These are phyloP conservation scores for Danio albolineatus DNA, from an alignment of 2,797 vertebrate genomes.

Conservation along the genomic window DNA sequence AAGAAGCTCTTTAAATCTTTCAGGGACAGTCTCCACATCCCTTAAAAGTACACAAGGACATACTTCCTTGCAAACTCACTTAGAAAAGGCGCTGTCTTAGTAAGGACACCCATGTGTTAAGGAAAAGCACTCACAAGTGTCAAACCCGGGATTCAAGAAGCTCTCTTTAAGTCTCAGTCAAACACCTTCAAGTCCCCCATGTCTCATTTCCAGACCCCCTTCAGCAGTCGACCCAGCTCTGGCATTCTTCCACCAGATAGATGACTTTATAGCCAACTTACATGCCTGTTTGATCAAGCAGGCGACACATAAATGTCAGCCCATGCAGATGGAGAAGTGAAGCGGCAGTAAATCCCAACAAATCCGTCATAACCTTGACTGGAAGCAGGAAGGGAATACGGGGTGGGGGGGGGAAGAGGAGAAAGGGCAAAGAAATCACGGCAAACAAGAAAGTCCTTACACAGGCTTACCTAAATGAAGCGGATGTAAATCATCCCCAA, in stretches of 20 bases:
- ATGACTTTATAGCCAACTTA: constrained; percentile 48
- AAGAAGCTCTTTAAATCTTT: constrained; percentile 6
- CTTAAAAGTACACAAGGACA: constrained; percentile 3
- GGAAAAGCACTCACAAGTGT: constrained; percentile 13
- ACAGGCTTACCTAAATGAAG: constrained; percentile 39
- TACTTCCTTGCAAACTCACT: background rate
- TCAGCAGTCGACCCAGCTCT: background rate
- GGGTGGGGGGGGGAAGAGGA: background rate
- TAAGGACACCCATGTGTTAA: constrained; percentile 11
- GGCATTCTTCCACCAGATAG: constrained; percentile 20
- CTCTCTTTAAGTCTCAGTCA: constrained; percentile 10
- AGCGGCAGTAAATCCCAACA: constrained; percentile 47
- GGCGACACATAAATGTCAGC: constrained; percentile 33
- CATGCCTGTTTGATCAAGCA: constrained; percentile 54
- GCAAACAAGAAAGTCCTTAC: constrained; percentile 21
- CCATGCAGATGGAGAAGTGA: constrained; percentile 27
- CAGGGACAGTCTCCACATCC: background rate
- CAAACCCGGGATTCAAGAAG: background rate
- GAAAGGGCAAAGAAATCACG: constrained; percentile 34
- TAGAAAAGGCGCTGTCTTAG: constrained; percentile 15
- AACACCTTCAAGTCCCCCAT: background rate
- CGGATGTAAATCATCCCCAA: constrained; percentile 56
- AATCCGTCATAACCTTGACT: constrained; percentile 39
- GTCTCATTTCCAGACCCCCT: constrained; percentile 13
- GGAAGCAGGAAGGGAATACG: background rate